Conservation (phyloP, 2,113 vertebrate species). For the Apodemus speciosus region DNA sequence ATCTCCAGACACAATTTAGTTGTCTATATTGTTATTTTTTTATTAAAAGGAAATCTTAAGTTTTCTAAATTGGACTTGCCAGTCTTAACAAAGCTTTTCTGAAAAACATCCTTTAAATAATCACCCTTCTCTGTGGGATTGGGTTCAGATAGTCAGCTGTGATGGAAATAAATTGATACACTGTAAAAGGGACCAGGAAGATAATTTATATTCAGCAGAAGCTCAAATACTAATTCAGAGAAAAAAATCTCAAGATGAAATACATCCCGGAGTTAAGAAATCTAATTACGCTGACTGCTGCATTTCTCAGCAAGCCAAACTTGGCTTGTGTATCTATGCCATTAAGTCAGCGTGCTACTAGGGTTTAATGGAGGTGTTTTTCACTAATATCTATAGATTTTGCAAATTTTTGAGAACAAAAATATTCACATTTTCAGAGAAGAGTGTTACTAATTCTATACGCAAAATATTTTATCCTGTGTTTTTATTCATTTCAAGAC, state of each 20-base stretch:
- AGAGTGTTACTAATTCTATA: not conserved
- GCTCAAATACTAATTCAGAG: constrained; percentile 70
- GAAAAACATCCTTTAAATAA: constrained; percentile 55
- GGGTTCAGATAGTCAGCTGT: constrained; percentile 34
- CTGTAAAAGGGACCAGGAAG: constrained; percentile 38
- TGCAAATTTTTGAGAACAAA: constrained; percentile 17
- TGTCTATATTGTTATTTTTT: constrained; percentile 8
- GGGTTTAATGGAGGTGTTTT: not conserved
- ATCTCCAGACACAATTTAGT: not conserved
- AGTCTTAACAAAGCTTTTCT: constrained; percentile 56
- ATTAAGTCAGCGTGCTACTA: not conserved
- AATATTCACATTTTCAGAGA: constrained; percentile 31
- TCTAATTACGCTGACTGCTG: constrained; percentile 67
- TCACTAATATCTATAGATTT: constrained; percentile 54
- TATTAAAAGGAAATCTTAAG: not conserved
- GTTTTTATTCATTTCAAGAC: constrained; percentile 38
- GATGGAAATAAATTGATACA: constrained; percentile 69
- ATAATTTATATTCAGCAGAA: constrained; percentile 69
- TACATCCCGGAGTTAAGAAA: constrained; percentile 64
- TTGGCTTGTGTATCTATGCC: constrained; percentile 54
- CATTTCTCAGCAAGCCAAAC: constrained; percentile 62
- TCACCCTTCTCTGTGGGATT: constrained; percentile 13
- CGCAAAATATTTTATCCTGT: not conserved
- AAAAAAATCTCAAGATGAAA: constrained; percentile 70
- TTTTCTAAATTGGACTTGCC: not conserved